Conservation (phyloP, 1,140 invertebrate species). For the Drosophila erecta region DNA sequence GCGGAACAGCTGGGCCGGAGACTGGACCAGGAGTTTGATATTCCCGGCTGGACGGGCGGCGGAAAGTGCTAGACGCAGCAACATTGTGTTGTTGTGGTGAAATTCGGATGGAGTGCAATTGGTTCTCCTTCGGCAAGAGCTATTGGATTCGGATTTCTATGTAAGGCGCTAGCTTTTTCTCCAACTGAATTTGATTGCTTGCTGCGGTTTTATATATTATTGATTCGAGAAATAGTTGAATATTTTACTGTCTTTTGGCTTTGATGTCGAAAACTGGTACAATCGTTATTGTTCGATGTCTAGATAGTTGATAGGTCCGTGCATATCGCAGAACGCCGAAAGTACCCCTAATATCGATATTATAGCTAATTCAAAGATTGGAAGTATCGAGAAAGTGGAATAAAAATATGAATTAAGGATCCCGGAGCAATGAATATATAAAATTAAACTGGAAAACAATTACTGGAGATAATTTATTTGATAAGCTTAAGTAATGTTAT, state of each 20-base stretch:
- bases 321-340: background rate
- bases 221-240: conserved; percentile 36
- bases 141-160: background rate
- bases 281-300: background rate
- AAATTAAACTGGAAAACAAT: no score
- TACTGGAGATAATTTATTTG: no score
- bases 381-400: background rate
- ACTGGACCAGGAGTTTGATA: conserved; percentile 49
- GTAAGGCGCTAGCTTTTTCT: background rate
- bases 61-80: conserved; percentile 58
- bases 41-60: conserved; percentile 36
- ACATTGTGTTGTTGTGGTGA: conserved; percentile 71
- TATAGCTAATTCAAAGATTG: background rate
- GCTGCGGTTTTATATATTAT: conserved; percentile 9
- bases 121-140: background rate
- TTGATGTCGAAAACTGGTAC: background rate
- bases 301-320: background rate
- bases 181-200: conserved; percentile 1
- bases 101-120: conserved; percentile 28
- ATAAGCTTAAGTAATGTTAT: background rate
- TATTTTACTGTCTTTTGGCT: conserved; percentile 8
- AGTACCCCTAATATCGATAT: background rate
- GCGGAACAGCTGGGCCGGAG: conserved; percentile 41
- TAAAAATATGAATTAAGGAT: background rate
- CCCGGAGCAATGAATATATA: no score